phyloP scores from a whole-genome alignment of 2,888 invertebrate genomes.

The Athetis lepigone region DNA sequence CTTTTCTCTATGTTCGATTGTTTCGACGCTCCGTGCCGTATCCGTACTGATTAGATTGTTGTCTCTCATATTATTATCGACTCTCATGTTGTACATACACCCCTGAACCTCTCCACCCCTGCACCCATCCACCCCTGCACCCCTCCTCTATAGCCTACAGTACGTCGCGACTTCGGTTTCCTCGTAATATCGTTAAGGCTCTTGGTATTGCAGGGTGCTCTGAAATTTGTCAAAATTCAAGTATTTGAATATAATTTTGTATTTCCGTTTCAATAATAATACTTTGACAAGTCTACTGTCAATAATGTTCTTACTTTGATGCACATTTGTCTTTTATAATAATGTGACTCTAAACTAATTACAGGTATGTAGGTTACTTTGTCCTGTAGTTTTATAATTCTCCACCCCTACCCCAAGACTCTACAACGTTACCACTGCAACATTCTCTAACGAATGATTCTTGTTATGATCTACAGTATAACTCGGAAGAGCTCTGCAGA shows the following conservation, averaged over 20 bases:
- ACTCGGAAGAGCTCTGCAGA: not conserved
- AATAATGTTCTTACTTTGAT: no score
- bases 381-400: no score
- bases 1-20: constrained; percentile 8
- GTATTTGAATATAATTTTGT: not conserved
- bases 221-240: no score
- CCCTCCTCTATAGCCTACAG: no score
- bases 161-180: constrained; percentile 1
- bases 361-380: not conserved
- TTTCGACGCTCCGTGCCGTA: constrained; percentile 14
- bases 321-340: no score
- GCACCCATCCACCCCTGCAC: no score
- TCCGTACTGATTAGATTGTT: constrained; percentile 47
- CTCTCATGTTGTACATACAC: constrained; percentile 29
- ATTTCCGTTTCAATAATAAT: no score
- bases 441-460: not conserved
- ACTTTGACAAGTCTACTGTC: no score
- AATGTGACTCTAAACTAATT: not conserved
- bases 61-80: constrained; percentile 33
- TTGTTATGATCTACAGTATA: not conserved
- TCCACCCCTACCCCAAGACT: not conserved
- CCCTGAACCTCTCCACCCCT: no score
- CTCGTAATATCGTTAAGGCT: constrained; percentile 14
- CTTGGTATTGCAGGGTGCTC: not conserved
- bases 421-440: not conserved